Evolutionary conservation across 1,140 invertebrate species (phyloP).

Genomic region (Paracyclopina nana): DNA sequence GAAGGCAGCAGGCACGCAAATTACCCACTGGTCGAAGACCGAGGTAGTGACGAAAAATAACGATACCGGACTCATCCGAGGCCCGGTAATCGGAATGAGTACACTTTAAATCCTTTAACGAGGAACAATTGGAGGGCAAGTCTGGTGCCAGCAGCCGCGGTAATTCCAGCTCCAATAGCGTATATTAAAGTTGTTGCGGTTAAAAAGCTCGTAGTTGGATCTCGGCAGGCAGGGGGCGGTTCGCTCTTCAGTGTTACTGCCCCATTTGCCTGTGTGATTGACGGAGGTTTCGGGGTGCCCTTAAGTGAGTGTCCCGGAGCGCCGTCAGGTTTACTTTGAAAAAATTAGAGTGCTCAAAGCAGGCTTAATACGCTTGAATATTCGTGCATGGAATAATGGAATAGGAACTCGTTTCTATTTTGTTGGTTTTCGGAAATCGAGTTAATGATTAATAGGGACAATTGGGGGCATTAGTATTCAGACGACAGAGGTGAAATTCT

Average conservation of each 20-base stretch:
- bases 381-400: constrained; percentile 57
- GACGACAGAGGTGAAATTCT: constrained; percentile 41
- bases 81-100: constrained; percentile 68
- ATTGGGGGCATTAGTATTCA: constrained; percentile 46
- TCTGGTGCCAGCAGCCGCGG: constrained; percentile 73
- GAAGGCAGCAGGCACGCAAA: constrained; percentile 73
- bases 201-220: constrained; percentile 22
- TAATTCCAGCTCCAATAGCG: constrained; percentile 76
- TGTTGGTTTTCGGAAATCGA: constrained; percentile 14
- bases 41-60: constrained; percentile 68
- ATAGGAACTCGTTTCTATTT: constrained; percentile 34
- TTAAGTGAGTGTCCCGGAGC: constrained; percentile 23
- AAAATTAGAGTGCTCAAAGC: constrained; percentile 65
- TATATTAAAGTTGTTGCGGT: constrained; percentile 65
- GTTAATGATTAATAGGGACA: constrained; percentile 5
- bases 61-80: constrained; percentile 52
- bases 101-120: constrained; percentile 71
- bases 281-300: background rate
- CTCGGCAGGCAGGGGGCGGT: constrained; percentile 10
- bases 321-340: constrained; percentile 46
- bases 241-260: constrained; percentile 1
- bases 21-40: constrained; percentile 61
- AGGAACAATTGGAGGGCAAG: constrained; percentile 72
- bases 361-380: constrained; percentile 47
- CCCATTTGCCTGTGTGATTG: background rate